Conservation (phyloP, 2,797 vertebrate genomes). For the Spinus pinus region DNA sequence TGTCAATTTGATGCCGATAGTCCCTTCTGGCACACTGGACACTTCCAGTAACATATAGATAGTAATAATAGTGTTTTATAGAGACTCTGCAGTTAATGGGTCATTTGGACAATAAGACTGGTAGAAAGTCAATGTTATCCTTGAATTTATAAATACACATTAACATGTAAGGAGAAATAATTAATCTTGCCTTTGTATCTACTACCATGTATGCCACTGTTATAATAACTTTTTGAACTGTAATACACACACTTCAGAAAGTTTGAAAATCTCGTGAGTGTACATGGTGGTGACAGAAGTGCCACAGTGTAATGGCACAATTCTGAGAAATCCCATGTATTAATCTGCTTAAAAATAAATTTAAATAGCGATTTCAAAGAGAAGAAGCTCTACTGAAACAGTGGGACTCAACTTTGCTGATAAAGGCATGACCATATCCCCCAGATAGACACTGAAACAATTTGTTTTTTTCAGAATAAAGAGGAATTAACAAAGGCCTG, state of each 20-base stretch:
- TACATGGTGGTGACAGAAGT: neutral
- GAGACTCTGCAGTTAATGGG: neutral
- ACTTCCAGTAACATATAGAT: neutral
- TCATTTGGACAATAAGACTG: neutral
- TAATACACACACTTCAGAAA: neutral
- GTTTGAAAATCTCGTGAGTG: neutral
- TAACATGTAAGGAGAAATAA: neutral
- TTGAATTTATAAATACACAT: neutral
- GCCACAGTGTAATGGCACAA: neutral
- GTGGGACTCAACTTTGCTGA: neutral
- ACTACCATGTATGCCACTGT: neutral
- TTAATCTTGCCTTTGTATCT: neutral
- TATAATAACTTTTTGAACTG: neutral
- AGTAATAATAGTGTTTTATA: neutral
- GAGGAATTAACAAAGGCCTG: neutral
- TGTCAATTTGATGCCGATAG: neutral
- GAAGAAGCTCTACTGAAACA: neutral
- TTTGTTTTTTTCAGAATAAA: neutral
- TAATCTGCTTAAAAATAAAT: neutral
- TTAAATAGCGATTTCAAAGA: neutral
- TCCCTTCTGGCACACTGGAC: neutral
- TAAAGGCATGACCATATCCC: neutral
- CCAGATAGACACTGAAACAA: neutral
- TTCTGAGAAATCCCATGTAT: neutral
- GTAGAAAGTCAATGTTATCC: neutral